phyloP scores from a whole-genome alignment of 2,797 vertebrate genomes.

The Alexandromys oeconomus region DNA sequence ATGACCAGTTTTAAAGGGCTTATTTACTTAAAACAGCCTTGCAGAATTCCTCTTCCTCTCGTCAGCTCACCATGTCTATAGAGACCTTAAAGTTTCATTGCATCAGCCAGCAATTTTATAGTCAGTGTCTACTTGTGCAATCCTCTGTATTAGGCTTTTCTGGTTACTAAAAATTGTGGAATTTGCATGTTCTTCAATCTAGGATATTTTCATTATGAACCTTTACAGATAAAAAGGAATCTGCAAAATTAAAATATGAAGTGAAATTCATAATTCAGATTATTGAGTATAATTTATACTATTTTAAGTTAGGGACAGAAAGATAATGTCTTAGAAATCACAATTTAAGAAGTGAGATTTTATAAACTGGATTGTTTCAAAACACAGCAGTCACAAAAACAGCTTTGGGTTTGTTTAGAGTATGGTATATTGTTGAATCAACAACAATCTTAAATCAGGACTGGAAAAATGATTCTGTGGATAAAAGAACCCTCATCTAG shows the following conservation, averaged over 20 bases:
- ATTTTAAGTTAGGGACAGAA: neutral
- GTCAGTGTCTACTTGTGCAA: neutral
- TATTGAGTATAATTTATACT: neutral
- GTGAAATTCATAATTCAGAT: neutral
- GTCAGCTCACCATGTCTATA: neutral
- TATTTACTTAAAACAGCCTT: neutral
- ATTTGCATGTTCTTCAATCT: neutral
- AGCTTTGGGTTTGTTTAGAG: neutral
- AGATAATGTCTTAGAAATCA: neutral
- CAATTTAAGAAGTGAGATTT: neutral
- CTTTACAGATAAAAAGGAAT: neutral
- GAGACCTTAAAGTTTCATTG: conserved; percentile 38
- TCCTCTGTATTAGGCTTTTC: neutral
- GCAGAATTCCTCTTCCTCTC: neutral
- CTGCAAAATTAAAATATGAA: neutral
- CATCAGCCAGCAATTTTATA: conserved; percentile 8
- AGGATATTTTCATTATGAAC: neutral
- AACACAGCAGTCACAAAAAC: neutral
- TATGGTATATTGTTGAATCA: neutral
- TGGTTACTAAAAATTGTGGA: neutral
- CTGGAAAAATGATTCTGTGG: neutral
- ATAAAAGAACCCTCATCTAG: neutral
- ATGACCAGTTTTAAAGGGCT: neutral
- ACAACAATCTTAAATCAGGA: neutral
- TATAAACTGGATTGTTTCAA: neutral